Percentiles rank a stretch among this genome's conserved stretches.
Conservation (phyloP, 2,888 invertebrate species). For the Patella pellucida region DNA sequence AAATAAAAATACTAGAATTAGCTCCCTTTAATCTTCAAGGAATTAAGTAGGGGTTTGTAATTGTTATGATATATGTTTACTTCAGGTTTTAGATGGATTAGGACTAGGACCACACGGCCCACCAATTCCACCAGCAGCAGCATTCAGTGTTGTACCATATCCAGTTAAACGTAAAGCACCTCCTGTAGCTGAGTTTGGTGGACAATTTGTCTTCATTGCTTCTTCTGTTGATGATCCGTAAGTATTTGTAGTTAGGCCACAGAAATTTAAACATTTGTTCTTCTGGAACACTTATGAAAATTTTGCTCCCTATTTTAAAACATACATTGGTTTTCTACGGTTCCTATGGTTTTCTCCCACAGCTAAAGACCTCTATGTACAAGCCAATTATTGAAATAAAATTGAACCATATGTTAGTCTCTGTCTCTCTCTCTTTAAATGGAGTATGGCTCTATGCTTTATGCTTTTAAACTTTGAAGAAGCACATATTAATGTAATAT, state of each 20-base stretch:
- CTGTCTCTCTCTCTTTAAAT: too few species aligned
- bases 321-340: background rate
- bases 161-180: conserved; percentile 69
- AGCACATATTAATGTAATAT: too few species aligned
- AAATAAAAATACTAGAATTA: too few species aligned
- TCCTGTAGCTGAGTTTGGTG: conserved; percentile 63
- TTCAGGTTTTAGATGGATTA: conserved; percentile 70
- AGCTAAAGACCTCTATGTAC: too few species aligned
- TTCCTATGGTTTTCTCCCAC: background rate
- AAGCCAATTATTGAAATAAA: too few species aligned
- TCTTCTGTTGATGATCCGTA: conserved; percentile 70
- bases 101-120: conserved; percentile 70
- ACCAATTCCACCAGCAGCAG: conserved; percentile 70
- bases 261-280: background rate
- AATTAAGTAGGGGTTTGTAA: too few species aligned
- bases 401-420: too few species aligned
- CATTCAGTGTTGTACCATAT: conserved; percentile 69
- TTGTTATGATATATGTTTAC: too few species aligned
- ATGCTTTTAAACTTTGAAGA: too few species aligned
- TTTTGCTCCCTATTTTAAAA: background rate
- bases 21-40: too few species aligned
- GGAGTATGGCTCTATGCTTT: too few species aligned
- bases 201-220: conserved; percentile 69
- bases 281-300: background rate
- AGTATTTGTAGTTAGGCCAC: conserved; percentile 37